Evolutionary conservation across 2,797 vertebrate species (phyloP), one percentile per base, ranked within the genome.

Genomic region (Sebastolobus altivelis): DNA sequence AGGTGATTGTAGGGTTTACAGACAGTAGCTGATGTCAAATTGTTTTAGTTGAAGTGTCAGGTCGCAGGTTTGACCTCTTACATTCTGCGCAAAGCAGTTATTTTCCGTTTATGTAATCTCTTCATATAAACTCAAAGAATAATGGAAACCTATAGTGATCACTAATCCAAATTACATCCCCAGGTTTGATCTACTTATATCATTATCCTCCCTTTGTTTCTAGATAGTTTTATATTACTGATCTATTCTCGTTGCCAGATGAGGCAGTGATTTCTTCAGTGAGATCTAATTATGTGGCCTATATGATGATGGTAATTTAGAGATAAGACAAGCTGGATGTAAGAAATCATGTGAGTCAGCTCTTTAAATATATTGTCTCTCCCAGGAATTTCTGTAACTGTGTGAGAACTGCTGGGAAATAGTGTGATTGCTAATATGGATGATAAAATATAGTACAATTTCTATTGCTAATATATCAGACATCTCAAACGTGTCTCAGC

Each of bases 11-110:
- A 66, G 31, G 56, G 66, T 25, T 80, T 68, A 55, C 66, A 75
- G 54, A 72, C 77, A n/a, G 77, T 38, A 78, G 78, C 70, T 62
- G 65, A 77, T 68, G 65, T 84, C 65, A 62, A 72, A 65, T 78
- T 29, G 1, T 68, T 86, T 10, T 4, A 40, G 40, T 43, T 65
- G 2, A 18, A 22, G 43, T 27, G 43, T 66, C n/a, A 59, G n/a
- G 40, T 56, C 40, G 56, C 4, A 27, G 22, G 77, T 80, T 68
- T 72, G 33, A 82, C 71, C 75, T 79, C 14, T n/a, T 60, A 73
- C 22, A 52, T 43, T 33, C 12, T 27, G 22, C 12, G 54, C 22
- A 62, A 49, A 71, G 35, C 27, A 35, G 8, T 5, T 40, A 0
- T 69, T 61, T 31, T 66, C 56, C 8, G 1, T 8, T 65, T 29